Evolutionary conservation across 2,113 vertebrate genomes (phyloP), one percentile per base, ranked within the genome.

Genomic region (Siphamia tubifer): DNA sequence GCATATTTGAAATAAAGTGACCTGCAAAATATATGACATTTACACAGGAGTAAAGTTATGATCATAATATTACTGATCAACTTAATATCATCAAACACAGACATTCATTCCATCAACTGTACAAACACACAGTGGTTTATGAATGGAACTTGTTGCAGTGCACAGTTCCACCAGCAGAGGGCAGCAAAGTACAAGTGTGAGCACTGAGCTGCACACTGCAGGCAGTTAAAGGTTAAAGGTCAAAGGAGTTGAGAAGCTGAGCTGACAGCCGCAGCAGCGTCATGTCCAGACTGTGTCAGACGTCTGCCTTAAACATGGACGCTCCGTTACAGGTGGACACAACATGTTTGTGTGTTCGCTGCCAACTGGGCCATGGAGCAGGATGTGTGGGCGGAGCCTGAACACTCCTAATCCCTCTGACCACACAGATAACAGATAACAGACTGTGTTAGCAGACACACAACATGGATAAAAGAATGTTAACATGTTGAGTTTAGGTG

Each of bases 321-420:
- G 49, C 34, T 43, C 64, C 64, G 56, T 80, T 55, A 34, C 76
- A 81, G 65, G 74, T 86, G 74, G 44, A 45, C 58, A 9, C 66
- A 48, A 48, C 78, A 73, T 71, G 78, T 82, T 43, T 54, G 73
- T 51, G 58, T 53, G 64, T 70, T 75, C 32, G 19, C 15, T 25
- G 79, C 83, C 83, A 82, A 79, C 70, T 79, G 70, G 76, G 68
- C 51, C 76, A 21, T 63, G 47, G 57, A n/a, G n/a, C n/a, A n/a
- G n/a, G n/a, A n/a, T n/a, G n/a, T n/a, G n/a, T n/a, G n/a, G n/a
- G n/a, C n/a, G 16, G 23, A 53, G 44, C 44, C 24, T 11, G 5
- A 13, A 32, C 71, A 39, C 57, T 25, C 40, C 20, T 8, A 31
- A 48, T 64, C 62, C 36, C 19, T n/a, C 62, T 82, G 73, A 84